phyloP scores from a whole-genome alignment of 2,113 vertebrate genomes.

The Thryonomys swinderianus region DNA sequence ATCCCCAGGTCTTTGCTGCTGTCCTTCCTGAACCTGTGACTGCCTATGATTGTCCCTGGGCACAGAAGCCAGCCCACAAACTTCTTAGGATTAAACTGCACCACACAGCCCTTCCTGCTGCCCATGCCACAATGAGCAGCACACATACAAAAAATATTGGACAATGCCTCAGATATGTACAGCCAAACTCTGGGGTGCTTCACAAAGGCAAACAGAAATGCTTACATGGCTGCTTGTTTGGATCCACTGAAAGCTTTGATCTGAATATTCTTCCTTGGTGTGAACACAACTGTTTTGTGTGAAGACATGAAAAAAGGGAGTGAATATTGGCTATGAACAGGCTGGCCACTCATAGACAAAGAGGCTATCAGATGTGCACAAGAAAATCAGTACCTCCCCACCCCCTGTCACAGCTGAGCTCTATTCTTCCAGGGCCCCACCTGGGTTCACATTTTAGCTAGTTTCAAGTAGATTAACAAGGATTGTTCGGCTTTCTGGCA shows the following conservation, averaged over 20 bases:
- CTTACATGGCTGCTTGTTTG: not conserved
- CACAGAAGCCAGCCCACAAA: not conserved
- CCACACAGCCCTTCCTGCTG: conserved; percentile 9
- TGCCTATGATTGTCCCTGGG: not conserved
- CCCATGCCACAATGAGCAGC: conserved; percentile 46
- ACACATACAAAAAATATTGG: conserved; percentile 14
- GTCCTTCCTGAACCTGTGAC: not conserved
- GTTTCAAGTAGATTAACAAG: not conserved
- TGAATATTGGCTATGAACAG: conserved; percentile 46
- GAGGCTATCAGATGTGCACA: not conserved
- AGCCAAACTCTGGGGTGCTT: conserved; percentile 42
- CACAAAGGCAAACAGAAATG: conserved; percentile 53
- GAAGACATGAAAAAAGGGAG: conserved; percentile 44
- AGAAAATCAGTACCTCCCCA: not conserved
- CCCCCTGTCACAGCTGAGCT: conserved; percentile 4
- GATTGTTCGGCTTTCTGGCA: conserved; percentile 42
- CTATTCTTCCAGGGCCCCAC: conserved; percentile 24
- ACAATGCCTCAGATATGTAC: conserved; percentile 55
- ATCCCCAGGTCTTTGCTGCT: conserved; percentile 2
- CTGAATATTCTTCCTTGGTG: conserved; percentile 10
- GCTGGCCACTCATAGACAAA: conserved; percentile 46
- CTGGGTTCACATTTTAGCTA: not conserved
- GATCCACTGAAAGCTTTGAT: conserved; percentile 49
- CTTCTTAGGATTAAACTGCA: conserved; percentile 19
- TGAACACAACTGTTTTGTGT: conserved; percentile 39